phyloP scores from a whole-genome alignment of 2,113 vertebrate species.

The Thalassoma bifasciatum region DNA sequence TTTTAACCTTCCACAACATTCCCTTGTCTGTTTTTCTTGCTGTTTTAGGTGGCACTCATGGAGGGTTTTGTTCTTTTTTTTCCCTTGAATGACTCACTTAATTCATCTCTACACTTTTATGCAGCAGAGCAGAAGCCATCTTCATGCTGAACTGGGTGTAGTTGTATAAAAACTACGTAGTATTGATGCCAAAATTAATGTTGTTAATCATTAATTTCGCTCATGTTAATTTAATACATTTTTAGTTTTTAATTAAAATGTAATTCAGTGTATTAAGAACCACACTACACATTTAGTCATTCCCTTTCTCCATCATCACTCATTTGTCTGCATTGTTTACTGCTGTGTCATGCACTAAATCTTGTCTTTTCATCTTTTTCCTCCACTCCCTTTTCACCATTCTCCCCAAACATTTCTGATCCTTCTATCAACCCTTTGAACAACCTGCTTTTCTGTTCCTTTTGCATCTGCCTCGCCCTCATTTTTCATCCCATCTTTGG shows the following conservation, averaged over 20 bases:
- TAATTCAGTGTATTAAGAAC: not conserved
- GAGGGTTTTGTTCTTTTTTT: not conserved
- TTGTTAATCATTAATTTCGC: not conserved
- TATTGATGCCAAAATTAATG: too few relatives aligned
- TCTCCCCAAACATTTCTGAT: conserved; percentile 29
- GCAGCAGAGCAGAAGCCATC: not conserved
- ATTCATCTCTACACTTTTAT: not conserved
- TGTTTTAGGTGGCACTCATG: not conserved
- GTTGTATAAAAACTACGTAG: not conserved
- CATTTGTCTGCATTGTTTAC: conserved; percentile 53
- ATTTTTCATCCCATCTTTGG: conserved; percentile 9
- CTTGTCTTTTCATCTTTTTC: conserved; percentile 60
- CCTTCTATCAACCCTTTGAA: conserved; percentile 35
- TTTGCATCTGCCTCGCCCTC: conserved; percentile 26
- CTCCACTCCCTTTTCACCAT: conserved; percentile 30
- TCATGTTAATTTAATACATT: too few relatives aligned
- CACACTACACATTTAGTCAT: not conserved
- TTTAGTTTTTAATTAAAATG: not conserved
- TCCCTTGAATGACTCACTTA: not conserved
- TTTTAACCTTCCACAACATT: not conserved
- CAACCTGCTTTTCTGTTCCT: conserved; percentile 17
- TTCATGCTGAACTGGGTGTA: not conserved
- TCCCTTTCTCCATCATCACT: conserved; percentile 27
- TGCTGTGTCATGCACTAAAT: conserved; percentile 56
- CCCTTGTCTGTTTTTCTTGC: not conserved